Percentiles rank a stretch among this genome's conserved stretches.
These are phyloP conservation scores for Edolisoma coerulescens DNA, from an alignment of 2,113 vertebrate species.

Conservation along the genomic window DNA sequence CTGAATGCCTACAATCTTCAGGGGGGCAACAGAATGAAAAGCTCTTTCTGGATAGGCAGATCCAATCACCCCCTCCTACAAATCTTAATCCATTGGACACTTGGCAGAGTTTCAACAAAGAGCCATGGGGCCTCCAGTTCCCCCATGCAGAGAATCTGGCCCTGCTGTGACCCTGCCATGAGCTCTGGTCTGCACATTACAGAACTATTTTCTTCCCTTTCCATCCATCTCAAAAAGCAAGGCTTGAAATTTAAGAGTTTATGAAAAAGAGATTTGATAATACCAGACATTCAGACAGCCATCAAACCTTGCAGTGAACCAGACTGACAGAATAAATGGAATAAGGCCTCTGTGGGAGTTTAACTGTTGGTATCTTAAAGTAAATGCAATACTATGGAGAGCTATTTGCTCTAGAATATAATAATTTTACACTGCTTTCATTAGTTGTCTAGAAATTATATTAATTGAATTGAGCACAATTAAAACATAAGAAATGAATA, in stretches of 20 bases:
- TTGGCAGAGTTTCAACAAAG: conserved; percentile 56
- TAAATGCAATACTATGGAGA: neutral
- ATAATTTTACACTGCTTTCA: neutral
- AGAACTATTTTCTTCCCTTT: neutral
- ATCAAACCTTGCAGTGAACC: neutral
- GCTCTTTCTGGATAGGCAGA: neutral
- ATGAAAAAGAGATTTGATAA: neutral
- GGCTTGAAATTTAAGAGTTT: neutral
- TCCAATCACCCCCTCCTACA: neutral
- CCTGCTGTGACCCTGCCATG: conserved; percentile 4
- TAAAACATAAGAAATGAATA: neutral
- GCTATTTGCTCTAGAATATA: neutral
- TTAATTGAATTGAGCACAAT: neutral
- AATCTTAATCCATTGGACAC: conserved; percentile 26
- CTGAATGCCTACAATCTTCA: neutral
- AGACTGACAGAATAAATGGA: neutral
- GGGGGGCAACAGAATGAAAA: neutral
- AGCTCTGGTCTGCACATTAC: neutral
- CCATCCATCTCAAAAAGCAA: neutral
- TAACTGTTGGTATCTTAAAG: neutral
- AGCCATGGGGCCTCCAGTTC: neutral
- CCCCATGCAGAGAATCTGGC: conserved; percentile 27
- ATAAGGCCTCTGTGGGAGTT: neutral
- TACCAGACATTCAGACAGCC: neutral
- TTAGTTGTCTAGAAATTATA: neutral